Percentiles rank a stretch among this genome's conserved stretches.
These are phyloP conservation scores for Clarias pachynema DNA, from an alignment of 2,797 vertebrate species.

Conservation along the genomic window DNA sequence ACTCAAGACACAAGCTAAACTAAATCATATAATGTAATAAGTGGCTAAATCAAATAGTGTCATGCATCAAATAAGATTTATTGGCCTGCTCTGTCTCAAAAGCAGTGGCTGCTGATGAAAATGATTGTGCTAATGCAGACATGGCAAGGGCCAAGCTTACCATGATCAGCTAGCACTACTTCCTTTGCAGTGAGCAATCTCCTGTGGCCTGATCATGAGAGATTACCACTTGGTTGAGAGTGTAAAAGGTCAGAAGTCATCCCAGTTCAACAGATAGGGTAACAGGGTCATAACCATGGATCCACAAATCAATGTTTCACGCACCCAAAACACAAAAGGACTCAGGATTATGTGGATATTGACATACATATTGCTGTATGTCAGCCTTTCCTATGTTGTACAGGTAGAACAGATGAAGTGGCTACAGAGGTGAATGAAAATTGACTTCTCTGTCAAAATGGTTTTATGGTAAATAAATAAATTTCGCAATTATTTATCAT, in stretches of 20 bases:
- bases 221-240: slow-evolving; percentile 61
- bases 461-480: not conserved
- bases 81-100: slow-evolving; percentile 66
- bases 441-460: not conserved
- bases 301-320: slow-evolving; percentile 73
- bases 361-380: slow-evolving; percentile 33
- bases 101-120: slow-evolving; percentile 69
- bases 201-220: slow-evolving; percentile 53
- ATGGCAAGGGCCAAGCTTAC: slow-evolving; percentile 46
- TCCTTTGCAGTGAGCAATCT: slow-evolving; percentile 55
- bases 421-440: slow-evolving; percentile 37
- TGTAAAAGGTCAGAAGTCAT: slow-evolving; percentile 66
- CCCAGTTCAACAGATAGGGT: slow-evolving; percentile 66
- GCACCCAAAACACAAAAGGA: slow-evolving; percentile 64
- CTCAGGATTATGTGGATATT: slow-evolving; percentile 49
- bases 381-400: slow-evolving; percentile 34
- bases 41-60: slow-evolving; percentile 74
- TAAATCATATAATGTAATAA: slow-evolving; percentile 72
- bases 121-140: slow-evolving; percentile 60
- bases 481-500: not conserved
- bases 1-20: slow-evolving; percentile 69
- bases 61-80: slow-evolving; percentile 73
- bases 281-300: slow-evolving; percentile 68
- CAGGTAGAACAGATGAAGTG: slow-evolving; percentile 21
- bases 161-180: slow-evolving; percentile 48